Conservation (phyloP, 1,140 invertebrate genomes). For the Phymastichus coffea region DNA sequence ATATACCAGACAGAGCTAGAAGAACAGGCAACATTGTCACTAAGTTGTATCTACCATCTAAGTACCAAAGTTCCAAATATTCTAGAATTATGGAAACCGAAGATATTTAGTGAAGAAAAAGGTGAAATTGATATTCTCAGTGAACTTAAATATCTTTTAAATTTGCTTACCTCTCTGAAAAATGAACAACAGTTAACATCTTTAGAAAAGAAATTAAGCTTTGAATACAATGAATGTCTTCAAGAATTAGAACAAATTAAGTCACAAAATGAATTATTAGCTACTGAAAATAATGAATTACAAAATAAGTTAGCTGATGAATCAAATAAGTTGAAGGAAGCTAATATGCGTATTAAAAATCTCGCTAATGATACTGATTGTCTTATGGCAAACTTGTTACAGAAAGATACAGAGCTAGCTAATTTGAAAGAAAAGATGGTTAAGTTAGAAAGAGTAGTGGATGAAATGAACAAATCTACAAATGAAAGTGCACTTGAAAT, state of each 20-base stretch:
- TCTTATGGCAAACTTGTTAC: constrained; percentile 20
- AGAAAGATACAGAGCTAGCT: constrained; percentile 17
- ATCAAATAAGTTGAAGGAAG: constrained; percentile 15
- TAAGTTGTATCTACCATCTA: constrained; percentile 18
- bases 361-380: constrained; percentile 16
- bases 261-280: constrained; percentile 10
- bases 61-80: constrained; percentile 5
- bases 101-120: background rate
- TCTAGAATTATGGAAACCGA: constrained; percentile 2
- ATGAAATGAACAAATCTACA: background rate
- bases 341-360: background rate
- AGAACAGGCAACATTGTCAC: background rate
- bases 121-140: background rate
- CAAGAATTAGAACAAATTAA: constrained; percentile 12
- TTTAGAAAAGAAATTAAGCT: constrained; percentile 21
- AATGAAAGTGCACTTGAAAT: background rate
- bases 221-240: constrained; percentile 14
- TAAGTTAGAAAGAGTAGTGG: constrained; percentile 3
- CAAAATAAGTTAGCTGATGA: constrained; percentile 2
- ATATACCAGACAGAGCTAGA: constrained; percentile 8
- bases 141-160: constrained; percentile 9
- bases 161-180: constrained; percentile 7
- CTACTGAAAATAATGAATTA: constrained; percentile 18
- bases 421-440: constrained; percentile 23
- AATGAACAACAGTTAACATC: constrained; percentile 6